A percentile compares a stretch with the other conserved stretches of the same genome.
These are phyloP conservation scores for Chiloscyllium punctatum DNA, from an alignment of 2,797 vertebrate genomes.

Conservation along the genomic window DNA sequence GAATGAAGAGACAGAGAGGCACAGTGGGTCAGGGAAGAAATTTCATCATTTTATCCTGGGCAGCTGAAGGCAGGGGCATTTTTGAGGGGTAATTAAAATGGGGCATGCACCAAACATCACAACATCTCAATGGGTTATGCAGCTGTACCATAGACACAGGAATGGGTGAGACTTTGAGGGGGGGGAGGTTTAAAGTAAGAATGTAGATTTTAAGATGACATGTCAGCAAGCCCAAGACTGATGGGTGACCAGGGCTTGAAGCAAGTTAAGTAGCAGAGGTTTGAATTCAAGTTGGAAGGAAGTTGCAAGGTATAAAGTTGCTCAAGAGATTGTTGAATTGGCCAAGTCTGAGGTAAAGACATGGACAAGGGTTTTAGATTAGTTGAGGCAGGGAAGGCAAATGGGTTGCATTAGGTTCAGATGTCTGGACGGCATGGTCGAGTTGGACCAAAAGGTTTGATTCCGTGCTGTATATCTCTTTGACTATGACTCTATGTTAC, in stretches of 20 bases:
- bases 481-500: neutral
- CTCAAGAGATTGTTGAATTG: too few relatives aligned
- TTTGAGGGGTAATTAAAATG: neutral
- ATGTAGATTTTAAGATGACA: neutral
- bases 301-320: too few relatives aligned
- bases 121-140: neutral
- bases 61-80: neutral
- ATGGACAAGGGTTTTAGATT: neutral
- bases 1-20: neutral
- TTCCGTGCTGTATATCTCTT: too few relatives aligned
- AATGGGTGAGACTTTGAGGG: neutral
- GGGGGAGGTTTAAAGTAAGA: neutral
- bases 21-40: neutral
- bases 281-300: neutral
- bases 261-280: neutral
- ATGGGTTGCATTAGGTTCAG: too few relatives aligned
- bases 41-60: neutral
- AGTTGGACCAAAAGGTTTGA: too few relatives aligned
- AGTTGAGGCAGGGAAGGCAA: neutral
- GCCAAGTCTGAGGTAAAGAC: too few relatives aligned
- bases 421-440: too few relatives aligned
- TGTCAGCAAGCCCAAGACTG: neutral
- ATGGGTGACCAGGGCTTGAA: neutral
- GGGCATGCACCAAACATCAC: neutral
- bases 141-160: neutral